Conservation (phyloP, 2,888 invertebrate species). For the Ichneumoninae sp. region DNA sequence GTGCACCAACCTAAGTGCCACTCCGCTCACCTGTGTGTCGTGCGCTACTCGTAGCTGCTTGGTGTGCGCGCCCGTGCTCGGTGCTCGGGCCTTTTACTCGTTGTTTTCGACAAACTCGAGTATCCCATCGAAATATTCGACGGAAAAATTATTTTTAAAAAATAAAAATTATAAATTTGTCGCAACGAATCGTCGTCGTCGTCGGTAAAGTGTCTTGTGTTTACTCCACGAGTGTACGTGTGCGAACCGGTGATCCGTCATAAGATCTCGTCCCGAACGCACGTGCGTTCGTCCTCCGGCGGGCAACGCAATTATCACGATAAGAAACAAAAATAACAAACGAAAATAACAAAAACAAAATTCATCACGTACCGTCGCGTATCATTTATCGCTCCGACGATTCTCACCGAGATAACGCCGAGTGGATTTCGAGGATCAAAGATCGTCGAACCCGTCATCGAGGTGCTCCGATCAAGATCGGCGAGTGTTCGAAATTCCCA, state of each 20-base stretch:
- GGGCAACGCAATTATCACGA: background rate
- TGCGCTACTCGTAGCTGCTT: constrained; percentile 57
- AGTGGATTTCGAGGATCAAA: constrained; percentile 24
- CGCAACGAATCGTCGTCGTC: background rate
- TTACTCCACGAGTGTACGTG: constrained; percentile 28
- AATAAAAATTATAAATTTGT: background rate
- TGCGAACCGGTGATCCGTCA: constrained; percentile 25
- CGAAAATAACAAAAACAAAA: background rate
- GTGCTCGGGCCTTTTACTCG: constrained; percentile 54
- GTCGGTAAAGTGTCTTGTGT: constrained; percentile 37
- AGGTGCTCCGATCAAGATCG: constrained; percentile 34
- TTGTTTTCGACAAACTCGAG: constrained; percentile 14
- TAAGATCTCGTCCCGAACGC: constrained; percentile 37
- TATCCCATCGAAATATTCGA: background rate
- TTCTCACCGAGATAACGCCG: constrained; percentile 26
- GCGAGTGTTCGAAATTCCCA: background rate
- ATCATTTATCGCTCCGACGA: constrained; percentile 33
- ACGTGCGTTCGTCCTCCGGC: constrained; percentile 40
- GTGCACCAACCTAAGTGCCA: constrained; percentile 83
- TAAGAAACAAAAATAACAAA: background rate
- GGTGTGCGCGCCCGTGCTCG: constrained; percentile 60
- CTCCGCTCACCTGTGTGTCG: constrained; percentile 78
- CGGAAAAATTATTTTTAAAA: background rate
- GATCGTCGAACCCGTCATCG: constrained; percentile 9
- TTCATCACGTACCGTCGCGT: constrained; percentile 19